Conservation (phyloP, 2,113 vertebrate genomes). For the Aptenodytes patagonicus region DNA sequence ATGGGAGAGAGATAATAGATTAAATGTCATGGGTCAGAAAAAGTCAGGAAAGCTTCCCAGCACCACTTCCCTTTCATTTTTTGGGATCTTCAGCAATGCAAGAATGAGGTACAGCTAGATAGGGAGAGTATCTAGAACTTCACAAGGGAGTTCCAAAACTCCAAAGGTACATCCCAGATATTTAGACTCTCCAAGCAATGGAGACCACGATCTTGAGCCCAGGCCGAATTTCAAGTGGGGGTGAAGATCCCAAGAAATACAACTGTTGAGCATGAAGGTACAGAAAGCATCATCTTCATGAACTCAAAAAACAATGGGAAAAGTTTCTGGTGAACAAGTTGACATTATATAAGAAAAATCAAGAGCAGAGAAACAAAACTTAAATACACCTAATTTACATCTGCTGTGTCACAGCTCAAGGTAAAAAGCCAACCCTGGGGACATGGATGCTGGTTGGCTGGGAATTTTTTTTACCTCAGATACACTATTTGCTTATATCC, state of each 20-base stretch:
- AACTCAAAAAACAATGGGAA: background rate
- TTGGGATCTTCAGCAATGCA: background rate
- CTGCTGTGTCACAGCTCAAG: background rate
- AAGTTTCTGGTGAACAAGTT: background rate
- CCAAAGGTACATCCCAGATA: background rate
- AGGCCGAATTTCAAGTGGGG: fast-evolving
- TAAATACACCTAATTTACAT: background rate
- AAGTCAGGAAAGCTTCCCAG: background rate
- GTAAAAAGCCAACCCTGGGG: background rate
- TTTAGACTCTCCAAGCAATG: background rate
- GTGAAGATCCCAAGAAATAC: background rate
- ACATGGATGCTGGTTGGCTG: fast-evolving
- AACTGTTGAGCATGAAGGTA: background rate
- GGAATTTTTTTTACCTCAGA: background rate
- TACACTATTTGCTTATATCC: background rate
- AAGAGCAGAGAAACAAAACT: background rate
- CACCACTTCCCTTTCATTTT: background rate
- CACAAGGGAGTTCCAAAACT: background rate
- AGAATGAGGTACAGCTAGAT: background rate
- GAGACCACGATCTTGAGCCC: background rate
- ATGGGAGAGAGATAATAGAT: background rate
- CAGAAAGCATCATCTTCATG: background rate
- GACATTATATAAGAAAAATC: background rate
- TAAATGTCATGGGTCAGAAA: fast-evolving
- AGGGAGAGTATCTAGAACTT: background rate